Conservation (phyloP, 2,888 invertebrate genomes). For the Agelastica alni region DNA sequence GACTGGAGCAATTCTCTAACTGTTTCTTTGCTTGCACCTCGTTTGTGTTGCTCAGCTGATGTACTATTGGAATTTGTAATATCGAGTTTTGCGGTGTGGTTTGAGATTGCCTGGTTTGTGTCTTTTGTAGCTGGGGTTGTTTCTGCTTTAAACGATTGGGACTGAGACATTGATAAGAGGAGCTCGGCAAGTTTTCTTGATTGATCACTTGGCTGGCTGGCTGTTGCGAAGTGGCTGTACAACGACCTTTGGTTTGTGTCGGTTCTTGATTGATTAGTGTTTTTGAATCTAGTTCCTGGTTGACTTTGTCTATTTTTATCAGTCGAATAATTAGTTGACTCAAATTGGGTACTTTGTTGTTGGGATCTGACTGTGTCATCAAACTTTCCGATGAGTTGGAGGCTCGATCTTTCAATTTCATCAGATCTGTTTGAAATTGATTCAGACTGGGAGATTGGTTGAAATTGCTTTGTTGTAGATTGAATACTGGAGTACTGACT, state of each 20-base stretch:
- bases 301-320: constrained; percentile 20
- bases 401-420: constrained; percentile 3
- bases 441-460: background rate
- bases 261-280: constrained; percentile 5
- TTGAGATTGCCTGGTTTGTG: background rate
- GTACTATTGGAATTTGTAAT: constrained; percentile 4
- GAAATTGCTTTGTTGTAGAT: constrained; percentile 1
- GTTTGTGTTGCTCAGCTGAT: constrained; percentile 3
- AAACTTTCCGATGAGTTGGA: constrained; percentile 1
- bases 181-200: constrained; percentile 15
- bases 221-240: background rate
- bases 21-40: constrained; percentile 11
- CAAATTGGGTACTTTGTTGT: constrained; percentile 4
- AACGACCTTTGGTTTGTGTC: constrained; percentile 3
- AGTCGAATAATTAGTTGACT: constrained; percentile 11
- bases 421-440: background rate
- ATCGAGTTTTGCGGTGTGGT: background rate
- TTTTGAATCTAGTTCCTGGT: background rate
- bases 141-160: background rate
- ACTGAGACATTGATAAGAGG: constrained; percentile 17
- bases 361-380: constrained; percentile 1
- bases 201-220: constrained; percentile 7
- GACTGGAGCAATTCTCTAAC: constrained; percentile 14
- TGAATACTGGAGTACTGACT: constrained; percentile 1
- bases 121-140: background rate